These are phyloP conservation scores for Sthenelais limicola DNA, from an alignment of 2,888 invertebrate species.

Conservation along the genomic window DNA sequence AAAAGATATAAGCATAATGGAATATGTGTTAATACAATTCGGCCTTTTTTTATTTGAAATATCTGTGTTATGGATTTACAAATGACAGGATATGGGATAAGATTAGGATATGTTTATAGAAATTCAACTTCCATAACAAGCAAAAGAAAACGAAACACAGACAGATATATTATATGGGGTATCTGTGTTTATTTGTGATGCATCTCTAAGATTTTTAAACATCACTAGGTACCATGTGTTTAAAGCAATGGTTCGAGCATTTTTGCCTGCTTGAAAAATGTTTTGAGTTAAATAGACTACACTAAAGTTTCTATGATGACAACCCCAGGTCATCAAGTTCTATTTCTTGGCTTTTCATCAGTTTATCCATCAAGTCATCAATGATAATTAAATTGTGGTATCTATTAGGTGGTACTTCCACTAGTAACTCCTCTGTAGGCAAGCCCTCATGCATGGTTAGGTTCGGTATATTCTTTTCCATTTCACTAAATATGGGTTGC, in stretches of 20 bases:
- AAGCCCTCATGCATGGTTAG: background rate
- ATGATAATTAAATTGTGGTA: constrained; percentile 1
- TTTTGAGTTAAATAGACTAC: background rate
- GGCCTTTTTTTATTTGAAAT: too few relatives aligned
- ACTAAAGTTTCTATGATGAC: background rate
- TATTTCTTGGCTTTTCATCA: background rate
- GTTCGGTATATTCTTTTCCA: constrained; percentile 6
- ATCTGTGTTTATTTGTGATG: background rate
- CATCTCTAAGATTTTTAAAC: constrained; percentile 13
- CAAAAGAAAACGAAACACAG: too few relatives aligned
- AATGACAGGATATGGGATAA: too few relatives aligned
- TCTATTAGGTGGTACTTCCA: background rate
- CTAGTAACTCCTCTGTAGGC: background rate
- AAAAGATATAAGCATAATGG: too few relatives aligned
- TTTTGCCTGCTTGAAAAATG: background rate
- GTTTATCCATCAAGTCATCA: background rate
- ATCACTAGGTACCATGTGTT: background rate
- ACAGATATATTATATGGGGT: too few relatives aligned
- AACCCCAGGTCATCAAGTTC: constrained; percentile 9
- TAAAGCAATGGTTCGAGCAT: background rate
- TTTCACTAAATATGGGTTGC: background rate
- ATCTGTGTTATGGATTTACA: too few relatives aligned
- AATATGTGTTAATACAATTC: too few relatives aligned
- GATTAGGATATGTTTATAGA: too few relatives aligned
- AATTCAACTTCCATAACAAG: too few relatives aligned